Conservation (phyloP, 2,797 vertebrate genomes). For the Spea hammondii region DNA sequence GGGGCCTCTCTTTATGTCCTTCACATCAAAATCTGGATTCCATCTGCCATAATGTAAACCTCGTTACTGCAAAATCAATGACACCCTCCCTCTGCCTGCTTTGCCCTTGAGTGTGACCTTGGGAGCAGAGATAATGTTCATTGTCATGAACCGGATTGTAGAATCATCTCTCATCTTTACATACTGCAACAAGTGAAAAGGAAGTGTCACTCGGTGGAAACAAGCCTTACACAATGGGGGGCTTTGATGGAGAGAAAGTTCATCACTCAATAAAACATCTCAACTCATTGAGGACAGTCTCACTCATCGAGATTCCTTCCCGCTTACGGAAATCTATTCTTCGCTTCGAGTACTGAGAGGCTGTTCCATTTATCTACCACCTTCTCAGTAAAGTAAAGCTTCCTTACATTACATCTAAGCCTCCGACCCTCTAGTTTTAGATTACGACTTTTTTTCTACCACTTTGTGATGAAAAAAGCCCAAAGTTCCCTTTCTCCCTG, state of each 20-base stretch:
- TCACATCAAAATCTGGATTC: slow-evolving; percentile 51
- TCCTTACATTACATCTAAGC: no score
- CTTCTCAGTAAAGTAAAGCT: no score
- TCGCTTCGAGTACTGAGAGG: neutral
- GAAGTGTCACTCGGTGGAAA: neutral
- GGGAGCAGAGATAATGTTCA: slow-evolving; percentile 41
- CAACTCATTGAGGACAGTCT: neutral
- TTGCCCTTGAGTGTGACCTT: slow-evolving; percentile 44
- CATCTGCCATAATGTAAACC: slow-evolving; percentile 52
- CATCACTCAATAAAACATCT: neutral
- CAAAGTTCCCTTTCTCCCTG: no score
- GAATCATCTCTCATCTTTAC: slow-evolving; percentile 28
- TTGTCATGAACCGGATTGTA: slow-evolving; percentile 9
- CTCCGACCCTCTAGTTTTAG: no score
- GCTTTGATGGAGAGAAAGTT: neutral
- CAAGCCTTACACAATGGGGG: neutral
- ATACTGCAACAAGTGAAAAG: neutral
- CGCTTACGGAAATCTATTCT: neutral
- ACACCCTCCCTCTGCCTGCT: slow-evolving; percentile 33
- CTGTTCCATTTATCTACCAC: no score
- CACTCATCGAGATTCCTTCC: neutral
- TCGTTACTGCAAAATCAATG: slow-evolving; percentile 52
- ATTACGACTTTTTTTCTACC: no score
- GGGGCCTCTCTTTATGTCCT: slow-evolving; percentile 41
- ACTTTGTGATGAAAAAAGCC: no score